Conservation (phyloP, 1,140 invertebrate species). For the Tetramorium alpestre region DNA sequence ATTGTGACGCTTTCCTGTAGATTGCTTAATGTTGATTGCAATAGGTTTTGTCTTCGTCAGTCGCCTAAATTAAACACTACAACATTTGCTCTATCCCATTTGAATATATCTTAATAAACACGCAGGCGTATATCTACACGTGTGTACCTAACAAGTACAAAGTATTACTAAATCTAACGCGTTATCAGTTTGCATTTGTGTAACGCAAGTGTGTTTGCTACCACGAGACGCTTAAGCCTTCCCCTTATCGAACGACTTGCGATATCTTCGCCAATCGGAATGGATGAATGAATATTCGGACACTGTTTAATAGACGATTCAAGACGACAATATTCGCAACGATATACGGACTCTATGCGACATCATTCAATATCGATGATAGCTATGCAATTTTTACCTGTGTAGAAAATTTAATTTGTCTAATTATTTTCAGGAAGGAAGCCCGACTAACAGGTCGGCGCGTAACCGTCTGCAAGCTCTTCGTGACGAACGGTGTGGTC, state of each 20-base stretch:
- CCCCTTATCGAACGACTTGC: not conserved
- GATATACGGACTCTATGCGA: not conserved
- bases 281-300: not conserved
- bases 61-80: not conserved
- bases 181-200: not conserved
- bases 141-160: conserved; percentile 16
- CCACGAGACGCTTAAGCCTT: conserved; percentile 9
- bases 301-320: conserved; percentile 11
- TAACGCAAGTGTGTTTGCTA: conserved; percentile 23
- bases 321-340: conserved; percentile 34
- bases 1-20: not conserved
- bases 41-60: not conserved
- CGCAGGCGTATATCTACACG: not conserved
- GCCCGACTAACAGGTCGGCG: conserved; percentile 74
- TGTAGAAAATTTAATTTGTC: not conserved
- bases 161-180: conserved; percentile 36
- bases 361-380: conserved; percentile 2
- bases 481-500: conserved; percentile 86
- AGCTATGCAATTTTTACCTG: too few species aligned
- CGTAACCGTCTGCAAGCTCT: conserved; percentile 75
- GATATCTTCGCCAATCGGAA: not conserved
- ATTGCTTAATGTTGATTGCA: not conserved
- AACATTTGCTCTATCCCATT: not conserved
- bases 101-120: conserved; percentile 4
- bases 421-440: conserved; percentile 79